phyloP scores from a whole-genome alignment of 2,888 invertebrate species.

The Cephalotes varians region DNA sequence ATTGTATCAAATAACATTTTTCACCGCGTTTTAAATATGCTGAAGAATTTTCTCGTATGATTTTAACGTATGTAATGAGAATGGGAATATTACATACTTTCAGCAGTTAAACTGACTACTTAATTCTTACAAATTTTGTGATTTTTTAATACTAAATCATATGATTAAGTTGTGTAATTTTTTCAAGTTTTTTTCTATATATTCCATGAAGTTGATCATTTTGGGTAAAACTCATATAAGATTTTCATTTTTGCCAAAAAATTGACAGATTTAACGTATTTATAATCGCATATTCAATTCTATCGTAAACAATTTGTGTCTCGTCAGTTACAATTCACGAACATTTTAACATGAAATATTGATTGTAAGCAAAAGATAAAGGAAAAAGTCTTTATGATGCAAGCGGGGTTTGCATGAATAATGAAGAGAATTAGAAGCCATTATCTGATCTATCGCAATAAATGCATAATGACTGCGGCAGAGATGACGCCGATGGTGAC shows the following conservation, averaged over 20 bases:
- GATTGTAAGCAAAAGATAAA: slow-evolving; percentile 44
- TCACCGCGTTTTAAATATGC: too few species aligned
- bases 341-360: neutral
- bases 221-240: neutral
- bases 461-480: slow-evolving; percentile 66
- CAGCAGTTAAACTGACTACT: neutral
- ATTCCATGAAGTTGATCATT: neutral
- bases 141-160: neutral
- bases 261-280: neutral
- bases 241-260: neutral
- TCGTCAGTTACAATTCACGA: neutral
- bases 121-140: neutral
- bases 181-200: neutral
- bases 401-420: slow-evolving; percentile 50
- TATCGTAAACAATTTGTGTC: neutral
- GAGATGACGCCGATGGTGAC: slow-evolving; percentile 30
- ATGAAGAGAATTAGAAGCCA: slow-evolving; percentile 65
- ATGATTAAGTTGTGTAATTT: neutral
- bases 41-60: too few species aligned
- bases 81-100: neutral
- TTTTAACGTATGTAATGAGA: too few species aligned
- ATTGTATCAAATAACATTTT: too few species aligned
- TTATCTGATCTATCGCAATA: slow-evolving; percentile 67
- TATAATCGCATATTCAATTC: neutral
- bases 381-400: slow-evolving; percentile 47